Percentiles rank a stretch among this genome's conserved stretches.
Conservation (phyloP, 2,797 vertebrate genomes). For the Etheostoma nigrum region DNA sequence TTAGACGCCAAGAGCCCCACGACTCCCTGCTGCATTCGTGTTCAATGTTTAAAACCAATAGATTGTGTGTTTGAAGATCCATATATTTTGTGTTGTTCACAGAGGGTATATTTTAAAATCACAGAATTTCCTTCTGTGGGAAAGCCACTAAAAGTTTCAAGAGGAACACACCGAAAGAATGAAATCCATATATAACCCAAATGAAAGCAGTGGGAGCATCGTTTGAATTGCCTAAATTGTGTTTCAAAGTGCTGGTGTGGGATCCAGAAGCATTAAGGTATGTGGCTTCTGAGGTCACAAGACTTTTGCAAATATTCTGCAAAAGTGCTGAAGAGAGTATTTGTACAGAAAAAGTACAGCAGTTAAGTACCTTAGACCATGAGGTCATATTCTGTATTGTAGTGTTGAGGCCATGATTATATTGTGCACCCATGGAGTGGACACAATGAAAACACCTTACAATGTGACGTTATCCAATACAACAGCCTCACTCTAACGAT, state of each 20-base stretch:
- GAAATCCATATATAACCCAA: neutral
- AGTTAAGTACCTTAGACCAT: neutral
- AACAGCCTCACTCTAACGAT: too few relatives aligned
- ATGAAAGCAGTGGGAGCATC: neutral
- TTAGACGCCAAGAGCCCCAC: neutral
- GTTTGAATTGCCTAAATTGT: neutral
- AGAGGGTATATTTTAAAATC: neutral
- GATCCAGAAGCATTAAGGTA: neutral
- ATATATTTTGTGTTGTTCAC: neutral
- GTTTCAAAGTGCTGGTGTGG: too few relatives aligned
- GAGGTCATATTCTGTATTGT: neutral
- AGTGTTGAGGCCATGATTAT: neutral
- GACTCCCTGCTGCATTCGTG: neutral
- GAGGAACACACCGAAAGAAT: too few relatives aligned
- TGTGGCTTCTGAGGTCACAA: neutral
- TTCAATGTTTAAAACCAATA: slow-evolving; percentile 23
- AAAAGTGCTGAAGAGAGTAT: neutral
- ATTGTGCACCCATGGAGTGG: neutral
- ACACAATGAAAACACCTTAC: neutral
- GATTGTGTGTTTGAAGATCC: neutral
- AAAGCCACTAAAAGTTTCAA: neutral
- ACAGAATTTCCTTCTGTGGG: neutral
- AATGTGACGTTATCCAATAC: too few relatives aligned
- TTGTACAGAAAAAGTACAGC: neutral
- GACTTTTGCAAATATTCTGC: neutral